These are phyloP conservation scores for Melanotaenia maccullochi DNA, from an alignment of 2,797 vertebrate genomes.

Conservation along the genomic window DNA sequence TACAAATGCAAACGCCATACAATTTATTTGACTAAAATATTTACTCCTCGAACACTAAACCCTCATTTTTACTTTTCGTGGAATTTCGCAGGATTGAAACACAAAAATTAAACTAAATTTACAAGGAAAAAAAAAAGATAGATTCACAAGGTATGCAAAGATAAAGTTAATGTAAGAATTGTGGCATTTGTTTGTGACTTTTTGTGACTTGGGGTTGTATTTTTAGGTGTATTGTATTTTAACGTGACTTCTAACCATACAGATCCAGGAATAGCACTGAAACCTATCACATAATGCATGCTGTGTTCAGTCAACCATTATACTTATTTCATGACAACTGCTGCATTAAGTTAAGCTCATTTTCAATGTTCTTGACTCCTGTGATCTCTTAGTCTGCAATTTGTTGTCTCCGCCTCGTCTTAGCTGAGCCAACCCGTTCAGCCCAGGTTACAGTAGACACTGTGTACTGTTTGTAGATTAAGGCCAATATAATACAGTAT, in stretches of 20 bases:
- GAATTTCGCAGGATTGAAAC: too few species aligned
- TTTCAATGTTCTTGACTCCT: conserved; percentile 59
- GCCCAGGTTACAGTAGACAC: background rate
- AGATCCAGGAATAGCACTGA: conserved; percentile 15
- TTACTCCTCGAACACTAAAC: too few species aligned
- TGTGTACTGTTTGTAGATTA: conserved; percentile 7
- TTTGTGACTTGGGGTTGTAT: background rate
- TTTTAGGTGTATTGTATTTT: background rate
- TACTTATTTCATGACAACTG: conserved; percentile 57
- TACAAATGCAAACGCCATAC: too few species aligned
- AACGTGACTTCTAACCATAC: conserved; percentile 3
- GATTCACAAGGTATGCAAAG: too few species aligned
- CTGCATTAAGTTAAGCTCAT: conserved; percentile 61
- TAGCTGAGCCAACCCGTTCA: conserved; percentile 3
- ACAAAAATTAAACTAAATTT: too few species aligned
- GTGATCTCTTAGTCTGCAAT: conserved; percentile 37
- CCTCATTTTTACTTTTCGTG: too few species aligned
- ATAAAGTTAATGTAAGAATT: too few species aligned
- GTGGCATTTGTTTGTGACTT: too few species aligned
- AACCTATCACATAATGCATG: conserved; percentile 7
- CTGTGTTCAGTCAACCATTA: conserved; percentile 29
- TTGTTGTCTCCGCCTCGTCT: conserved; percentile 37
- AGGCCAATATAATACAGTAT: background rate
- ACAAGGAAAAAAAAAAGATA: too few species aligned
- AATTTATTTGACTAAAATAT: too few species aligned